Evolutionary conservation across 2,797 vertebrate genomes (phyloP), one percentile per base, ranked within the genome.

Genomic region (Semotilus atromaculatus): DNA sequence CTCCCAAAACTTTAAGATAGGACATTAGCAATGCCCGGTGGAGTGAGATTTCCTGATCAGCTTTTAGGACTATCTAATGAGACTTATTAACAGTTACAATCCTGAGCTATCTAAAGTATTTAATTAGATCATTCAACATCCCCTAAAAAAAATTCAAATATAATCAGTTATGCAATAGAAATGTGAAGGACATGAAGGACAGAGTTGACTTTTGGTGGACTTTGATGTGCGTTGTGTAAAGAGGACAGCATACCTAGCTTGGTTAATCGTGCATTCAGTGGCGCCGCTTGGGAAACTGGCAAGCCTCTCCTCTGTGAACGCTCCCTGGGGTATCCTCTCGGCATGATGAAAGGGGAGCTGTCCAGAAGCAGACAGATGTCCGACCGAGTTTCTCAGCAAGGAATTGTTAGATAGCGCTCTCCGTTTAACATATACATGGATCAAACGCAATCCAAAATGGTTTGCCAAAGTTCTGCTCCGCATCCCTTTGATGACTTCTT

Each of bases 321-420:
- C 38, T 93, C 90, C 90, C 88, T 11, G 1, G 89, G 91, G 91
- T 88, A 82, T 78, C 84, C 83, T 89, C 85, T 76, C 43, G n/a
- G 82, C 84, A 88, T 89, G 93, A 94, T 94, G 90, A 94, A 91
- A 92, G 89, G 78, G 81, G 83, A 83, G 62, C 85, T 92, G 82
- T 84, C 81, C 88, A 77, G 53, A 85, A 88, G 89, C 48, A 91
- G 92, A 93, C 91, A 93, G 90, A 91, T 92, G 90, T 92, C 89
- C 90, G 78, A 86, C 85, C 85, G 87, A 89, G 86, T 89, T 89
- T 88, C 85, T 82, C 86, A 88, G 70, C 84, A 81, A 88, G 86
- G 89, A 91, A 88, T 92, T 86, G 58, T 89, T 87, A 83, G 78
- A 90, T 90, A 87, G 88, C 77, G 53, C 77, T 81, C 51, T 74